These are phyloP conservation scores for Macquaria ambigua DNA, from an alignment of 2,113 vertebrate species.

Conservation along the genomic window DNA sequence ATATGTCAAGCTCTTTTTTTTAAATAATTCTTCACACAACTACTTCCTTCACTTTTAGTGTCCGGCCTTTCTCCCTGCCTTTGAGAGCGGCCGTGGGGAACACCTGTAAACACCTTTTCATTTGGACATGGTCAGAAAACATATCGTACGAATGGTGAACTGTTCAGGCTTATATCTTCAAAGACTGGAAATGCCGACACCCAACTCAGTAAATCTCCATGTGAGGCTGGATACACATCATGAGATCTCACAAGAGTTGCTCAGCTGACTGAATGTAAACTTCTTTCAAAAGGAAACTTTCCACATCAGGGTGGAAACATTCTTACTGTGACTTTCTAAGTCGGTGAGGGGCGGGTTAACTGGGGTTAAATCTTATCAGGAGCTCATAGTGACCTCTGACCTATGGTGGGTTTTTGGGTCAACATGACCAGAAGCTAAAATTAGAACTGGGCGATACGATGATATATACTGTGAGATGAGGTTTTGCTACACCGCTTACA, in stretches of 20 bases:
- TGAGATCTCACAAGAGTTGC: constrained; percentile 36
- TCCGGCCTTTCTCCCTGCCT: no score
- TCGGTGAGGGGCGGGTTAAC: neutral
- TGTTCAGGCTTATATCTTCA: constrained; percentile 1
- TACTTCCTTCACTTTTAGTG: neutral
- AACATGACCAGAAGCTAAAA: constrained; percentile 10
- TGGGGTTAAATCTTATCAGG: constrained; percentile 10
- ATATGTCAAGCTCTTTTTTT: neutral
- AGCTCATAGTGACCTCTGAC: constrained; percentile 15
- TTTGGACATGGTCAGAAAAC: constrained; percentile 8
- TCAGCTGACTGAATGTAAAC: constrained; percentile 39
- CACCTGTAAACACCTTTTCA: neutral
- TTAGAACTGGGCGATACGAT: neutral
- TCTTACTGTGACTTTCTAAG: constrained; percentile 1
- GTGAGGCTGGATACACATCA: constrained; percentile 30
- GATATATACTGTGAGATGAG: neutral
- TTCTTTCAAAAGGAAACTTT: constrained; percentile 43
- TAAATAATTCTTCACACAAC: neutral
- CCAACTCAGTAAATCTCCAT: constrained; percentile 6
- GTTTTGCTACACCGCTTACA: neutral
- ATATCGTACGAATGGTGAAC: neutral
- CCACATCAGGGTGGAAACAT: constrained; percentile 48
- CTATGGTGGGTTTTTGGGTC: neutral
- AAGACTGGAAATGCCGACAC: constrained; percentile 47
- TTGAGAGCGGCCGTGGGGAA: neutral